phyloP scores from a whole-genome alignment of 2,797 vertebrate genomes.

The Rhabdophis nuchalis region DNA sequence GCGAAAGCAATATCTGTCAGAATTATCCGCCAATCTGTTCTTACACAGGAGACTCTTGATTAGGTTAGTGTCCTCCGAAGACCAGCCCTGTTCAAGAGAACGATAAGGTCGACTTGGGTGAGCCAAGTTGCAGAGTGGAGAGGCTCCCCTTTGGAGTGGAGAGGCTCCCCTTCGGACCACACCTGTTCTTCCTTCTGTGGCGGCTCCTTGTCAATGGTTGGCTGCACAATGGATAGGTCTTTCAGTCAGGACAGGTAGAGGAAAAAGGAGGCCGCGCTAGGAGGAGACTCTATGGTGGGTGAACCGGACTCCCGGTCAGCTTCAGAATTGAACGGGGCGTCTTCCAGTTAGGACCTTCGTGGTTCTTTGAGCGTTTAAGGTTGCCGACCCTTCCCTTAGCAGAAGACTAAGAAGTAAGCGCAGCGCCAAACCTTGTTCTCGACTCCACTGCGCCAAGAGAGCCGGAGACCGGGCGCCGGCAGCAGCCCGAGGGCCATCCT shows the following conservation, averaged over 20 bases:
- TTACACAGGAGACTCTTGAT: background rate
- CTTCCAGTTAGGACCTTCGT: too few species aligned
- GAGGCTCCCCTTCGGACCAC: background rate
- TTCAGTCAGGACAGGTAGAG: too few species aligned
- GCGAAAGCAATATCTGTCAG: background rate
- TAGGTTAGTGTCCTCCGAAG: background rate
- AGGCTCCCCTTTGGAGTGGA: too few species aligned
- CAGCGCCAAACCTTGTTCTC: background rate
- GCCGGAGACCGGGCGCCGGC: accelerated
- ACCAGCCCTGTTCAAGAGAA: background rate
- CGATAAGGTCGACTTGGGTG: background rate
- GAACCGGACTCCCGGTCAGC: too few species aligned
- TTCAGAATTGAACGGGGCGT: too few species aligned
- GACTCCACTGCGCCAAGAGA: too few species aligned
- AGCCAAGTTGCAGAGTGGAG: background rate
- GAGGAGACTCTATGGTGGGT: too few species aligned
- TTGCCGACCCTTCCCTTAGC: background rate
- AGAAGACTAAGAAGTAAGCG: background rate
- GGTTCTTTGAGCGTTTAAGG: too few species aligned
- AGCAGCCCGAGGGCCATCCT: background rate
- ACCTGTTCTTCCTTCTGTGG: background rate
- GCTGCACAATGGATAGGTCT: too few species aligned
- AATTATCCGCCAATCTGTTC: background rate
- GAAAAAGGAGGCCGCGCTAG: too few species aligned
- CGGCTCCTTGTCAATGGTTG: too few species aligned